Conservation (phyloP, 2,113 vertebrate genomes). For the Gopherus flavomarginatus region DNA sequence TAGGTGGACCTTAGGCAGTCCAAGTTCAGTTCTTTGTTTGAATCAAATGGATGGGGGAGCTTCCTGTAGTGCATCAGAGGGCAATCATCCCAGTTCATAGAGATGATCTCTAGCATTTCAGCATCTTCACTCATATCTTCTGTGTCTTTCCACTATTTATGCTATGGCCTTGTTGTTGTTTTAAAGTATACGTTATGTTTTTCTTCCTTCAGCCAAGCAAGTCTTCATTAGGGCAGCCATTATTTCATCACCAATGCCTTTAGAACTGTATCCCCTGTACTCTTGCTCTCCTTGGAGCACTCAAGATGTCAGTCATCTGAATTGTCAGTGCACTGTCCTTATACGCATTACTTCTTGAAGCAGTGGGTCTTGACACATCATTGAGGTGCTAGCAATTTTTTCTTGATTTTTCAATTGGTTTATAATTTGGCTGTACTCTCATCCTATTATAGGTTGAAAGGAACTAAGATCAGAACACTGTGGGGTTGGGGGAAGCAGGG, state of each 20-base stretch:
- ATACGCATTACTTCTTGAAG: no score
- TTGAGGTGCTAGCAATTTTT: not conserved
- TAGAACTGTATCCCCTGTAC: not conserved
- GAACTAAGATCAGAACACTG: not conserved
- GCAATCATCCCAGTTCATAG: not conserved
- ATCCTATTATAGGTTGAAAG: not conserved
- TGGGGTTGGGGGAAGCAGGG: fast-evolving
- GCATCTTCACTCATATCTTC: not conserved
- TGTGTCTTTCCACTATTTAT: not conserved
- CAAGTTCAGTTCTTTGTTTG: not conserved
- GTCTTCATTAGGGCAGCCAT: not conserved
- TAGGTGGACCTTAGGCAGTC: not conserved
- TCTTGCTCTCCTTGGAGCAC: not conserved
- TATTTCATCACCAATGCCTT: not conserved
- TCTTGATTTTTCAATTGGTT: not conserved
- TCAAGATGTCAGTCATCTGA: not conserved
- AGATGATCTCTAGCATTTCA: not conserved
- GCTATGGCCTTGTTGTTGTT: not conserved
- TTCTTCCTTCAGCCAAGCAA: not conserved
- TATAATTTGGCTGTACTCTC: not conserved
- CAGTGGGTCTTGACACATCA: not conserved
- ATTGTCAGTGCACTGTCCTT: not conserved
- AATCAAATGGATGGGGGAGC: not conserved
- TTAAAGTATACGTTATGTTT: not conserved
- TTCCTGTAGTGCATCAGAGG: not conserved